Base-by-base conservation (phyloP, 2,113 vertebrate genomes). In the Podarcis raffonei region DNA sequence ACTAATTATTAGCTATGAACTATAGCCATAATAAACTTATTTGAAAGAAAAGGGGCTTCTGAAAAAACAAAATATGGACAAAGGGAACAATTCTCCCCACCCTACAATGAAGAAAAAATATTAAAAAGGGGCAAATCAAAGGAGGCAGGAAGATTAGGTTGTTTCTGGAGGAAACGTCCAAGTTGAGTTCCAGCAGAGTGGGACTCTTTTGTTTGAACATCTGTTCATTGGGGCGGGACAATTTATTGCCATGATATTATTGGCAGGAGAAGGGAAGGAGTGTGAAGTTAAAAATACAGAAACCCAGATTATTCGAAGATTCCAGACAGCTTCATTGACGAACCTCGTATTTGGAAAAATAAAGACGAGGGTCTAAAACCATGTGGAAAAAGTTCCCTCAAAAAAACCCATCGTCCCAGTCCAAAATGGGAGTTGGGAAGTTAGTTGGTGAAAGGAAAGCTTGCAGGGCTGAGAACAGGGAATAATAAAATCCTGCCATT, bases 161-260 rank as follows among this genome's bases (percentile, higher is more conserved):
- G 39, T 84, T 71, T 37, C 35, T 35, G 18, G 37, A 77, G 27
- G 74, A 85, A 9, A 59, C 20, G 27, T 27, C 23, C 83, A 75
- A 53, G 53, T 85, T 39, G 53, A 23, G 30, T 37, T 22, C 30
- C 68, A 84, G 12, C 39, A 25, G 3, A 15, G 16, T 16, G 32
- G 39, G 30, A 16, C 48, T 84, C 83, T 30, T 75, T 75, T 75
- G 83, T 85, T 75, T 62, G 13, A 59, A 75, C 71, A 85, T 85
- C 83, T 85, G 83, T 4, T 59, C 48, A 3, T 32, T 84, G 72
- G 83, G 83, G 83, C 57, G 83, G 83, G 83, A 84, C 83, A 53
- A 75, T 74, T 59, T 75, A 62, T 62, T 15, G 83, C 48, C 7
- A 37, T 85, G 83, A 85, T 85, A 85, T 85, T 85, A 74, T 85